Conservation (phyloP, 2,888 invertebrate species). For the Drosophila siamana region DNA sequence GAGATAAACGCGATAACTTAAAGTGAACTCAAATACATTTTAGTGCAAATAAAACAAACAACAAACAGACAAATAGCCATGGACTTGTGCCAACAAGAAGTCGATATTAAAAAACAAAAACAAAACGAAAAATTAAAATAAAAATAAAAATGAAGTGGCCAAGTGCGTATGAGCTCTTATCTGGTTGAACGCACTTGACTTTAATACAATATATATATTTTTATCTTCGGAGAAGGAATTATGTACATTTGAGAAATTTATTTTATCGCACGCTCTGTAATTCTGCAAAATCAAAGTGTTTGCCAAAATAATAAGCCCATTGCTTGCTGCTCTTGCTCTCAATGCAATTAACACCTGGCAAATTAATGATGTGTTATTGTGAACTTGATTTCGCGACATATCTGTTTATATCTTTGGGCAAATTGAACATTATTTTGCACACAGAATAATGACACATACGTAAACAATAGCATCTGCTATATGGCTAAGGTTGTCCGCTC, state of each 20-base stretch:
- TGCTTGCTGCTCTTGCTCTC: slow-evolving; percentile 14
- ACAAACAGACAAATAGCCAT: slow-evolving; percentile 18
- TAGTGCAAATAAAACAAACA: slow-evolving; percentile 1
- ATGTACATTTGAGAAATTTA: slow-evolving; percentile 9
- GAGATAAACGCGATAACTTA: slow-evolving; percentile 11
- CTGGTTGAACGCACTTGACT: slow-evolving; percentile 50
- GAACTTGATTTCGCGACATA: slow-evolving; percentile 17
- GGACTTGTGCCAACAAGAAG: slow-evolving; percentile 39
- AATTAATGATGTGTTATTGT: slow-evolving; percentile 16
- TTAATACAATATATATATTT: slow-evolving; percentile 27
- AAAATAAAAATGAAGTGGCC: slow-evolving; percentile 25
- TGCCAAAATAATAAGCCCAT: slow-evolving; percentile 12
- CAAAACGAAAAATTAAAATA: slow-evolving; percentile 14
- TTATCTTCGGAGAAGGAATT: slow-evolving; percentile 37
- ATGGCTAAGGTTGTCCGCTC: no score
- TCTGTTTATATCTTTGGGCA: not conserved
- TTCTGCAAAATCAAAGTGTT: slow-evolving; percentile 26
- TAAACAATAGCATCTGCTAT: not conserved
- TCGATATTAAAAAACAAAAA: slow-evolving; percentile 37
- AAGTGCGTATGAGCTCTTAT: slow-evolving; percentile 51
- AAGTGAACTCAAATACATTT: slow-evolving; percentile 11
- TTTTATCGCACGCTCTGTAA: slow-evolving; percentile 14
- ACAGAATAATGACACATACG: no score
- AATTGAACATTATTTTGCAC: slow-evolving; percentile 1
- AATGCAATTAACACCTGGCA: slow-evolving; percentile 33